Conservation (phyloP, 2,797 vertebrate species). For the Siniperca scherzeri region DNA sequence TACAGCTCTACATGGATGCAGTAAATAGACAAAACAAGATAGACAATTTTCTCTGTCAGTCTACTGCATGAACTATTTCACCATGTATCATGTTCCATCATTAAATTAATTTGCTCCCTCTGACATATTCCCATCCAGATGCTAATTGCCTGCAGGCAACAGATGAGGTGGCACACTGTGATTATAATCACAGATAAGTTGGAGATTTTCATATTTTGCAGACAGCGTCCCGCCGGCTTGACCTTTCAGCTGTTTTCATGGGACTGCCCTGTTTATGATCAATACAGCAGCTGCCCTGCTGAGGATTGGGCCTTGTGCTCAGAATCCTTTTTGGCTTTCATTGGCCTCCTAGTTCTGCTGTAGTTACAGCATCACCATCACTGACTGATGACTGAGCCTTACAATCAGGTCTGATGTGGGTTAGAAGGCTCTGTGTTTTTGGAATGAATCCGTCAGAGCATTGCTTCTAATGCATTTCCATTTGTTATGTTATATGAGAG, state of each 20-base stretch:
- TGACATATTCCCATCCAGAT: slow-evolving; percentile 68
- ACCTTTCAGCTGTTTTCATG: slow-evolving; percentile 80
- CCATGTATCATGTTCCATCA: slow-evolving; percentile 24
- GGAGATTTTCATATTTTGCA: slow-evolving; percentile 84
- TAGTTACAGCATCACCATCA: slow-evolving; percentile 9
- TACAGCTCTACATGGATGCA: background rate
- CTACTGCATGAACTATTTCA: slow-evolving; percentile 7
- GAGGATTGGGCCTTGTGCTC: slow-evolving; percentile 50
- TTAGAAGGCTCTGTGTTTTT: background rate
- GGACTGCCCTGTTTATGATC: slow-evolving; percentile 73
- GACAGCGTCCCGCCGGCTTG: slow-evolving; percentile 75
- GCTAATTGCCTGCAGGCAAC: slow-evolving; percentile 65
- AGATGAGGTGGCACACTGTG: slow-evolving; percentile 57
- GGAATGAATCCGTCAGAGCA: background rate
- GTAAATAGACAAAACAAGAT: slow-evolving; percentile 1
- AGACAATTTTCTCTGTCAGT: slow-evolving; percentile 12
- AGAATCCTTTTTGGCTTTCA: slow-evolving; percentile 57
- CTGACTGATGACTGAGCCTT: background rate
- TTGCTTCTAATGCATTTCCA: background rate
- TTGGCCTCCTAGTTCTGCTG: slow-evolving; percentile 8
- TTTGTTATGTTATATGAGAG: background rate
- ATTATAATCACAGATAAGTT: slow-evolving; percentile 79
- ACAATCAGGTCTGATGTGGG: background rate
- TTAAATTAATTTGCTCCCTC: slow-evolving; percentile 50
- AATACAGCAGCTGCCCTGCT: slow-evolving; percentile 62